Base-by-base conservation (phyloP, 1,140 invertebrate species). In the Trialeurodes vaporariorum region DNA sequence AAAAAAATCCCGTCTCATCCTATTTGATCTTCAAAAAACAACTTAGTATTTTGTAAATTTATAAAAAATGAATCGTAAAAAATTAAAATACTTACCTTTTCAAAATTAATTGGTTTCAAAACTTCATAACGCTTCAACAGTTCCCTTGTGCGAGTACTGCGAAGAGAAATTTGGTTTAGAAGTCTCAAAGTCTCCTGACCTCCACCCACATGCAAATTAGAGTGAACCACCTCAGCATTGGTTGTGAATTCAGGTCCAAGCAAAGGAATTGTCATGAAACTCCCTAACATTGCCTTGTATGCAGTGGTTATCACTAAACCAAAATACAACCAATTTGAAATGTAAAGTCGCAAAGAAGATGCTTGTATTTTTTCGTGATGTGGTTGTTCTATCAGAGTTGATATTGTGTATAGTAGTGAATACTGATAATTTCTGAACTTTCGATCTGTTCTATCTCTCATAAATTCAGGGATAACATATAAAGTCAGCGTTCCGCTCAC, bases 221-320 rank as follows among this genome's bases (percentile, higher is more conserved):
- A 71, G 13, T 70, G 34, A 11, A 72, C 59, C 2, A 72, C 65
- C 27, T 72, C 67, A 1, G 65, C 61, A 25, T 70, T 66, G 12
- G 58, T 66, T 1, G 66, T 69, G 64, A 72, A 69, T 59, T 72
- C 69, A 11, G 27, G 25, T 1, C 66, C 70, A 34, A 67, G 68
- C 26, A 40, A 25, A 22, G 71, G 69, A 5, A 72, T 68, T 12
- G 71, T 71, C 65, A 72, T 71, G 61, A 69, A 71, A 13, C 71
- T 72, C 9, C 71, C 70, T 13, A 72, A 26, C 9, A 68, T 71
- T 1, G 71, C 71, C 59, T 71, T 70, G 68, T 72, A 72, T 12
- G 70, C 68, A 17, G 70, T 70, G 23, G 66, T 71, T 13, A 72
- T 72, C 21, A 72, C 65, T 49, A 72, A 67, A 25, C 70, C 65